phyloP scores from a whole-genome alignment of 2,888 invertebrate species.

The Pristionchus exspectatus region DNA sequence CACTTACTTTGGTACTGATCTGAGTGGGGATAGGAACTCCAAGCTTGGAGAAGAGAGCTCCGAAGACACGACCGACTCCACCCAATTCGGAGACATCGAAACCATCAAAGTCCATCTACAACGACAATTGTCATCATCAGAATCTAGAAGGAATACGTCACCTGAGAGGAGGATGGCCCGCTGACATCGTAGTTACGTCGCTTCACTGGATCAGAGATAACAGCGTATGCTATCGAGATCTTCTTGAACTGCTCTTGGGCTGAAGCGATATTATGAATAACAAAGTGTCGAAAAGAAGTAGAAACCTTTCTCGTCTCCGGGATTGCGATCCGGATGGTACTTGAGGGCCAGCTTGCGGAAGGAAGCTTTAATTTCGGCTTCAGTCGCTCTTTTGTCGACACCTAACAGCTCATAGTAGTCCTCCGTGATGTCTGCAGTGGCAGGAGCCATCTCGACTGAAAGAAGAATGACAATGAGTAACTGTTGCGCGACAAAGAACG shows the following conservation, averaged over 20 bases:
- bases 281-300: not conserved
- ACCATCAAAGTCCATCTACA: constrained; percentile 60
- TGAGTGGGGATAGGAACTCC: constrained; percentile 79
- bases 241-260: constrained; percentile 78
- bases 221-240: constrained; percentile 78
- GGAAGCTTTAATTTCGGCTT: constrained; percentile 77
- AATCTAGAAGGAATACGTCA: constrained; percentile 57
- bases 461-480: not conserved
- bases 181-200: constrained; percentile 78
- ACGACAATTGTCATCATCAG: not conserved
- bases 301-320: constrained; percentile 73
- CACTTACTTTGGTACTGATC: constrained; percentile 74
- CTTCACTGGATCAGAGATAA: constrained; percentile 78
- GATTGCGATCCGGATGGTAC: constrained; percentile 77
- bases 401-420: constrained; percentile 79
- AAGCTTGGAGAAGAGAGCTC: constrained; percentile 78
- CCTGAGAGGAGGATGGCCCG: constrained; percentile 74
- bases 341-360: constrained; percentile 78
- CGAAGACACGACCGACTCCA: constrained; percentile 78
- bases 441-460: constrained; percentile 38
- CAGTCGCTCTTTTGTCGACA: constrained; percentile 75
- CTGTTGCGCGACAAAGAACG: not conserved
- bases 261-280: constrained; percentile 56
- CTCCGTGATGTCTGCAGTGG: constrained; percentile 54
- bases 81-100: constrained; percentile 78